Conservation (phyloP, 1,140 invertebrate species). For the Hormaphis cornu region DNA sequence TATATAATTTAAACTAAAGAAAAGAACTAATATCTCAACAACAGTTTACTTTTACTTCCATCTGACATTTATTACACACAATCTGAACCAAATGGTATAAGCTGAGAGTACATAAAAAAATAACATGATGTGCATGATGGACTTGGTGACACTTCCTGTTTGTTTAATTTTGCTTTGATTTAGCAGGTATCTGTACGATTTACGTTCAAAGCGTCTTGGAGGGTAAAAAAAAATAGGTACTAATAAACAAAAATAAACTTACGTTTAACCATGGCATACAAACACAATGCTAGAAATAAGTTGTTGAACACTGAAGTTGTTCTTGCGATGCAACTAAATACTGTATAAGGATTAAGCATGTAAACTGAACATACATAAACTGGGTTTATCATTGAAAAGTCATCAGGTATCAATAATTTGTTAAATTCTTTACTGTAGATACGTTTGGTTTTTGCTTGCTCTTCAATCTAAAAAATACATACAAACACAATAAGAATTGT, state of each 20-base stretch:
- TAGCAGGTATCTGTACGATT: too few species aligned
- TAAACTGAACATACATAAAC: slow-evolving; percentile 69
- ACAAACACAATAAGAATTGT: background rate
- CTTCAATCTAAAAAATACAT: slow-evolving; percentile 37
- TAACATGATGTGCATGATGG: too few species aligned
- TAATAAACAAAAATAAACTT: slow-evolving; percentile 32
- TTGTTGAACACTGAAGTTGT: slow-evolving; percentile 88
- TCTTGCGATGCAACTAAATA: slow-evolving; percentile 80
- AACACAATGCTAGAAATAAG: slow-evolving; percentile 59
- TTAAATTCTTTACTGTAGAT: slow-evolving; percentile 50
- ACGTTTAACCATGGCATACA: slow-evolving; percentile 63
- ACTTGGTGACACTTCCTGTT: too few species aligned
- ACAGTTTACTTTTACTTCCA: too few species aligned
- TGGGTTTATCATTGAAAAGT: slow-evolving; percentile 49
- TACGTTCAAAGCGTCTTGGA: too few species aligned
- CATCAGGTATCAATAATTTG: slow-evolving; percentile 49
- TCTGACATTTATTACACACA: too few species aligned
- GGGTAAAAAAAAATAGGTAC: slow-evolving; percentile 33
- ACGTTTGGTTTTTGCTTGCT: slow-evolving; percentile 37
- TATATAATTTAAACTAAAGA: too few species aligned
- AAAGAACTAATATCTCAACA: too few species aligned
- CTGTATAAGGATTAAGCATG: slow-evolving; percentile 84
- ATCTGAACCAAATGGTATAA: too few species aligned
- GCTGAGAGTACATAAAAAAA: too few species aligned
- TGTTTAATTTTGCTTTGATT: too few species aligned